phyloP scores from a whole-genome alignment of 2,113 vertebrate genomes.

The Puma concolor region DNA sequence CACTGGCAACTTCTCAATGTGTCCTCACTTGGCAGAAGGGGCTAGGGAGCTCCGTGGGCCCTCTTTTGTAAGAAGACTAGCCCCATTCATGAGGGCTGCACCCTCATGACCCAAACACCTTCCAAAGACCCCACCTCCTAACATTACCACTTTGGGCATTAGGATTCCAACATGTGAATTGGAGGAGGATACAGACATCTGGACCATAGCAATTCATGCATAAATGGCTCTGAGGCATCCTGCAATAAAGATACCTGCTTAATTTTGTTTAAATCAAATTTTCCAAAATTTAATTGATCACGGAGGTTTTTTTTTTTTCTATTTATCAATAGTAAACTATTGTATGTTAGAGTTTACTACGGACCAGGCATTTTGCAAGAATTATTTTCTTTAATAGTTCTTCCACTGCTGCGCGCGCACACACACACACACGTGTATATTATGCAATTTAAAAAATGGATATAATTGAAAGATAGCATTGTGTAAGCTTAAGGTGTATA shows the following conservation, averaged over 20 bases:
- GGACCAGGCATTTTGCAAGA: neutral
- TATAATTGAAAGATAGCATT: neutral
- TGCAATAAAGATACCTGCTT: neutral
- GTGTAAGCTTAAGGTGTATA: neutral
- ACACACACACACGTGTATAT: neutral
- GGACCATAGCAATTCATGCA: neutral
- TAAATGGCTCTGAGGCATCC: neutral
- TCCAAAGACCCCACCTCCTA: neutral
- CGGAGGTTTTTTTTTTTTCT: neutral
- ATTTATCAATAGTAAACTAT: neutral
- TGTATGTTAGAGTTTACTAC: slow-evolving; percentile 5
- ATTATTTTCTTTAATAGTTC: neutral
- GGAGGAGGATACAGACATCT: neutral
- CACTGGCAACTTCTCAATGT: neutral
- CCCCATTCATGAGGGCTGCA: neutral
- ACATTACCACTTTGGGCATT: neutral
- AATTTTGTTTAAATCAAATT: slow-evolving; percentile 3
- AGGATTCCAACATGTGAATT: neutral
- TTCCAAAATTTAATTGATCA: neutral
- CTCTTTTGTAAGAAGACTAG: neutral
- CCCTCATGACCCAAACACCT: neutral
- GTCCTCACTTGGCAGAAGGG: neutral
- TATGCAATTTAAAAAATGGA: neutral
- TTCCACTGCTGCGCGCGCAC: neutral
- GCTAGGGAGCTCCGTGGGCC: neutral